Percentiles rank a stretch among this genome's conserved stretches.
Evolutionary conservation across 2,113 vertebrate species (phyloP).

Genomic region (Saguinus imperator): DNA sequence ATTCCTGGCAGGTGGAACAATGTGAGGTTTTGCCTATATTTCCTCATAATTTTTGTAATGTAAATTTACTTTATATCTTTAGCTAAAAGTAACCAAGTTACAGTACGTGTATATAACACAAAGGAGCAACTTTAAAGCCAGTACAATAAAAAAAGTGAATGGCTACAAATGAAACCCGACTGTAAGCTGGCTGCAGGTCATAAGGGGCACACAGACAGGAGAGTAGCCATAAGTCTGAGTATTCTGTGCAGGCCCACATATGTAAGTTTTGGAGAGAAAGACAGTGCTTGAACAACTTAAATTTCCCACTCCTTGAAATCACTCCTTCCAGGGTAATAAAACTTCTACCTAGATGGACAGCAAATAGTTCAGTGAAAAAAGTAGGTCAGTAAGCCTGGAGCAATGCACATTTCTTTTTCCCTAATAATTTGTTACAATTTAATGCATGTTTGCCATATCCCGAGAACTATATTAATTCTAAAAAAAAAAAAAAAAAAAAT

Average conservation of each 20-base stretch:
- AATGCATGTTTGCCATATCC: not conserved
- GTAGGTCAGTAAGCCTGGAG: not conserved
- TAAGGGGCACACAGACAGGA: not conserved
- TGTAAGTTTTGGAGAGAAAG: not conserved
- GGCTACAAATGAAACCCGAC: not conserved
- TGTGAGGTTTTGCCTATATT: not conserved
- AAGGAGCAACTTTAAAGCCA: not conserved
- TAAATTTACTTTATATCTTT: not conserved
- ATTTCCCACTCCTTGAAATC: not conserved
- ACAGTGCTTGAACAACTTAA: not conserved
- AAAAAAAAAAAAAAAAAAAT: not conserved
- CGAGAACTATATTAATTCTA: not conserved
- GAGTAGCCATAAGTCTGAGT: accelerated
- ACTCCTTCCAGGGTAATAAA: not conserved
- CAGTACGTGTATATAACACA: not conserved
- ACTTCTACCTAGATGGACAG: not conserved
- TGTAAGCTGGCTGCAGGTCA: not conserved
- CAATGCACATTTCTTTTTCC: not conserved
- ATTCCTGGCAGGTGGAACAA: not conserved
- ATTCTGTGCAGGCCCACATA: not conserved
- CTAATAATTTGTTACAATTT: conserved; percentile 23
- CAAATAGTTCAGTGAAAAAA: not conserved
- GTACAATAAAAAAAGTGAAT: not conserved
- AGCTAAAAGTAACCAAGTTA: not conserved
- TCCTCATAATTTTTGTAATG: not conserved